Conservation (phyloP, 2,797 vertebrate genomes). For the Columba guinea region DNA sequence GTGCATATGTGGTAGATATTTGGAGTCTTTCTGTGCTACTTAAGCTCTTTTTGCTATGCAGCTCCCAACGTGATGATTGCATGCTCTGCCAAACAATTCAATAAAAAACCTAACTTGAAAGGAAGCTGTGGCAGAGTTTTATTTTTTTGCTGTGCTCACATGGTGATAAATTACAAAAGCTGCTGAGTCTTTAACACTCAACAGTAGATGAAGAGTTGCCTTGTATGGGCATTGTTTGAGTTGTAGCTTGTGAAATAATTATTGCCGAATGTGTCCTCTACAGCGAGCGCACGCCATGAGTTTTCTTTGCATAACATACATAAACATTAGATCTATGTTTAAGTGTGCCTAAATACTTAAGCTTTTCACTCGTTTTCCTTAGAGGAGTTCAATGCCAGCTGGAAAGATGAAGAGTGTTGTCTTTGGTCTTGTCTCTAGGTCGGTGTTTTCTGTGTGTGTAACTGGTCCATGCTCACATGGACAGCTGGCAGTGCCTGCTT, state of each 20-base stretch:
- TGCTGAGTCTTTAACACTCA: conserved; percentile 11
- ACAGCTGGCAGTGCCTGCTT: neutral
- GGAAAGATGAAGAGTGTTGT: accelerated
- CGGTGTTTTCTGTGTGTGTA: accelerated
- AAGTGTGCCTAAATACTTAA: neutral
- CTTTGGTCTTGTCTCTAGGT: neutral
- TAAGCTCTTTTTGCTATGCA: conserved; percentile 16
- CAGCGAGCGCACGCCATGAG: neutral
- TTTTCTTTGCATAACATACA: neutral
- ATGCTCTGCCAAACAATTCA: conserved; percentile 15
- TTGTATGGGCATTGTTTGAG: conserved; percentile 42
- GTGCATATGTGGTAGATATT: neutral
- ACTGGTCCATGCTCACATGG: accelerated
- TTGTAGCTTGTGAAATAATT: conserved; percentile 38
- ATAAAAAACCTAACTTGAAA: conserved; percentile 37
- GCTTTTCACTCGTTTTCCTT: neutral
- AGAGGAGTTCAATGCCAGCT: neutral
- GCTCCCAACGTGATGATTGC: neutral
- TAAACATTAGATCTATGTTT: neutral
- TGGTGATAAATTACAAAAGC: conserved; percentile 47
- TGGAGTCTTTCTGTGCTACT: conserved; percentile 15
- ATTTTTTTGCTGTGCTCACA: conserved; percentile 27
- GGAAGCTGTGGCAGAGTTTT: conserved; percentile 5
- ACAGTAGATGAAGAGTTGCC: conserved; percentile 32
- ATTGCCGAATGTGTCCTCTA: conserved; percentile 16